These are phyloP conservation scores for Dipodomys ordii DNA, from an alignment of 2,113 vertebrate genomes.

Conservation along the genomic window DNA sequence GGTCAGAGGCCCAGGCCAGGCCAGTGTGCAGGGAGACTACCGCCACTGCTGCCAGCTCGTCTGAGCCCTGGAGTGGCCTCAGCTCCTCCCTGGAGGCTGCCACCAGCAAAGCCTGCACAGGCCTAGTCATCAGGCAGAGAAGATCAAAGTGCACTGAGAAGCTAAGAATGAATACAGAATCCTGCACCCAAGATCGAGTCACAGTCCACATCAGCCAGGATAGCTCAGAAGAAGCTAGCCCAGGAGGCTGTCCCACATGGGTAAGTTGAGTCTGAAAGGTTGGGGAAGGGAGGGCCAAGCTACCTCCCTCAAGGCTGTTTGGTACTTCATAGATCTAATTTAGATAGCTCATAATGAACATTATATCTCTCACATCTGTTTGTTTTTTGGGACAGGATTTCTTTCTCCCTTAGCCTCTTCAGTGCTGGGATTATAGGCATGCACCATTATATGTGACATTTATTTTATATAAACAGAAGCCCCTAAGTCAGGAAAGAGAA, in stretches of 20 bases:
- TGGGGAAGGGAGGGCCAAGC: neutral
- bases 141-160: neutral
- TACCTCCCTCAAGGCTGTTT: neutral
- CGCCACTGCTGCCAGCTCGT: neutral
- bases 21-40: neutral
- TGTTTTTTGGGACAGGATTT: neutral
- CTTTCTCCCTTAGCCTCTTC: neutral
- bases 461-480: neutral
- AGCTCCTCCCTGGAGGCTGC: neutral
- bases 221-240: neutral
- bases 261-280: conserved; percentile 52
- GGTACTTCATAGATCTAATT: neutral
- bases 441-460: neutral
- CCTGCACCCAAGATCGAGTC: neutral
- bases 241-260: neutral
- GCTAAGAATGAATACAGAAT: neutral
- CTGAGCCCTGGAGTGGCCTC: neutral
- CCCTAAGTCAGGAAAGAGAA: neutral
- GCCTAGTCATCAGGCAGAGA: neutral
- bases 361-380: neutral
- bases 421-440: neutral
- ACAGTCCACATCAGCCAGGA: neutral
- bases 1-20: neutral
- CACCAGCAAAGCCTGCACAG: neutral
- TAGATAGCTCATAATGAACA: neutral